Evolutionary conservation across 2,888 invertebrate species (phyloP).

Genomic region (Drosophila kanekoi): DNA sequence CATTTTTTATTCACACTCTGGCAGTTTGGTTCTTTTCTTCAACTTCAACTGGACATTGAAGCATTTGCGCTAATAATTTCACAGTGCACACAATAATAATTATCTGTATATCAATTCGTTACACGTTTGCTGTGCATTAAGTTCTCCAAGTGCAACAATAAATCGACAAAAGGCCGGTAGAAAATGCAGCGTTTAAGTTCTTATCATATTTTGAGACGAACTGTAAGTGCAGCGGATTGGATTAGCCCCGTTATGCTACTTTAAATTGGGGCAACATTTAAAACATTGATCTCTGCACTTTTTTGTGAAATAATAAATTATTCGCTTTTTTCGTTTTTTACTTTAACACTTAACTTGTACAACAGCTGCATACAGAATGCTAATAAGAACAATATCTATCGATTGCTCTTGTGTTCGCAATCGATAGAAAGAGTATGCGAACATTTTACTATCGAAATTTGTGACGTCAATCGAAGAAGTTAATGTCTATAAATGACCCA

Average conservation of each 20-base stretch:
- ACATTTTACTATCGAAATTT: background rate
- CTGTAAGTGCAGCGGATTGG: background rate
- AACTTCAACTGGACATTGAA: slow-evolving; percentile 43
- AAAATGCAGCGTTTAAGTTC: slow-evolving; percentile 35
- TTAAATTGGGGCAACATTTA: slow-evolving; percentile 12
- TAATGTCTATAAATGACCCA: no score
- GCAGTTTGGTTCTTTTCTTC: background rate
- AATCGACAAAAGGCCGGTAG: slow-evolving; percentile 49
- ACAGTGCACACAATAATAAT: slow-evolving; percentile 4
- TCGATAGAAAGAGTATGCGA: background rate
- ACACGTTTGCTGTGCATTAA: slow-evolving; percentile 33
- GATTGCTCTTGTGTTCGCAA: background rate
- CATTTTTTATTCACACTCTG: slow-evolving; percentile 31
- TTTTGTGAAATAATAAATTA: slow-evolving; percentile 29
- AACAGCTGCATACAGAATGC: slow-evolving; percentile 47
- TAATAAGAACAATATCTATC: slow-evolving; percentile 19
- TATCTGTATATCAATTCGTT: slow-evolving; percentile 33
- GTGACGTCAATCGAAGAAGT: slow-evolving; percentile 6
- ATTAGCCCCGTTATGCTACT: background rate
- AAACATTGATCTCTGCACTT: slow-evolving; percentile 25
- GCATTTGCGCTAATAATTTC: background rate
- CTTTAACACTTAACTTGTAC: slow-evolving; percentile 30
- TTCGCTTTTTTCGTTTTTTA: slow-evolving; percentile 8
- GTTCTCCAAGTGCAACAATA: slow-evolving; percentile 18
- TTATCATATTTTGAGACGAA: slow-evolving; percentile 29